These are phyloP conservation scores for Semicossyphus pulcher DNA, from an alignment of 2,113 vertebrate genomes.

Conservation along the genomic window DNA sequence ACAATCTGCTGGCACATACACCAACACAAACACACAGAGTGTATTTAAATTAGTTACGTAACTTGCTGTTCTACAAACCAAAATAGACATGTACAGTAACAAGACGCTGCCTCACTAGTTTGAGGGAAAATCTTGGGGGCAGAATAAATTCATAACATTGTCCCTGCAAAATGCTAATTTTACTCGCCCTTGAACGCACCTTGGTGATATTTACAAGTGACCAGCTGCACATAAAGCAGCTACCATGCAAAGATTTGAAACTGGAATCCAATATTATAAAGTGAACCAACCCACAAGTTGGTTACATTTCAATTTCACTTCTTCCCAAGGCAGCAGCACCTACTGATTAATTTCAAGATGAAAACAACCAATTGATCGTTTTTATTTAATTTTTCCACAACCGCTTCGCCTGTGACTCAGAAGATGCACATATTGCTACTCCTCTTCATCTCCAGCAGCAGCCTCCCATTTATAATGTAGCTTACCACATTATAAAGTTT, in stretches of 20 bases:
- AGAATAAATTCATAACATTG: slow-evolving; percentile 17
- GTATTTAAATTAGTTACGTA: slow-evolving; percentile 45
- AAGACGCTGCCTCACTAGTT: slow-evolving; percentile 6
- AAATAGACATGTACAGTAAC: slow-evolving; percentile 24
- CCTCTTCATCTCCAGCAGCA: slow-evolving; percentile 13
- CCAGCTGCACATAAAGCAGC: background rate
- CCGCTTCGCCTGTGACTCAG: background rate
- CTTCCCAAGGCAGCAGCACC: too few species aligned
- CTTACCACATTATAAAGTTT: slow-evolving; percentile 44
- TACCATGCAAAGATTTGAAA: too few species aligned
- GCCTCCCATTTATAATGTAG: slow-evolving; percentile 25
- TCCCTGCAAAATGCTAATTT: background rate
- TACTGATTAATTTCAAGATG: too few species aligned
- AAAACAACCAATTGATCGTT: too few species aligned
- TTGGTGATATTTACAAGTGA: background rate
- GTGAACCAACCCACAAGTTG: too few species aligned
- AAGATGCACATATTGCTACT: background rate
- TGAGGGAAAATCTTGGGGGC: background rate
- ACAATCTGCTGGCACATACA: slow-evolving; percentile 20
- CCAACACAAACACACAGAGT: slow-evolving; percentile 5
- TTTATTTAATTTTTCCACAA: too few species aligned
- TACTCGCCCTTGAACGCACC: background rate
- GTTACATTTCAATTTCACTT: too few species aligned
- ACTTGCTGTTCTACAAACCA: slow-evolving; percentile 36
- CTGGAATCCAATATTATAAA: too few species aligned